phyloP scores from a whole-genome alignment of 2,797 vertebrate genomes.

The Sebastiscus albofasciatus region DNA sequence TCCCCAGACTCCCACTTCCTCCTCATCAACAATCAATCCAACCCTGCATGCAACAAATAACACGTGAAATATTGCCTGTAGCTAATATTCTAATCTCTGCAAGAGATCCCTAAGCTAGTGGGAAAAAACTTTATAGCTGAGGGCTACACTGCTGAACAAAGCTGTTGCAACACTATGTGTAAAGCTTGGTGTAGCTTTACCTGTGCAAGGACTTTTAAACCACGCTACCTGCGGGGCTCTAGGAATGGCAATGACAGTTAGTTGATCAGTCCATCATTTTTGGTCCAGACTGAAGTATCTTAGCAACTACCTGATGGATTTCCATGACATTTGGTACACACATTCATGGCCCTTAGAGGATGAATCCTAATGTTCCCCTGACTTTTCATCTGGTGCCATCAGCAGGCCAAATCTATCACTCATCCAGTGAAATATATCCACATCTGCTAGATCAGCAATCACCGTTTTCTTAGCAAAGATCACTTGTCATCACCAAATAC shows the following conservation, averaged over 20 bases:
- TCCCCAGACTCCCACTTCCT: background rate
- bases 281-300: background rate
- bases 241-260: background rate
- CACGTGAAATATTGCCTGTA: conserved; percentile 5
- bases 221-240: background rate
- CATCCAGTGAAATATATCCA: background rate
- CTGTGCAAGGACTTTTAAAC: background rate
- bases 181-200: background rate
- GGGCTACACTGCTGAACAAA: background rate
- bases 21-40: background rate
- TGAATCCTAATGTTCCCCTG: background rate
- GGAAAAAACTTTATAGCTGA: conserved; percentile 6
- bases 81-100: conserved; percentile 4
- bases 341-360: background rate
- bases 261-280: background rate
- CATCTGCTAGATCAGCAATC: background rate
- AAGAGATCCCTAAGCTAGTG: background rate
- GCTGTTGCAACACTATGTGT: conserved; percentile 16
- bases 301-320: background rate
- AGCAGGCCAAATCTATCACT: background rate
- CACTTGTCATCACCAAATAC: background rate
- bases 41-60: background rate
- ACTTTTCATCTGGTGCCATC: background rate
- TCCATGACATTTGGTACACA: background rate
- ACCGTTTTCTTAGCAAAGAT: background rate